These are phyloP conservation scores for Brachylomia viminalis DNA, from an alignment of 2,888 invertebrate genomes.

Conservation along the genomic window DNA sequence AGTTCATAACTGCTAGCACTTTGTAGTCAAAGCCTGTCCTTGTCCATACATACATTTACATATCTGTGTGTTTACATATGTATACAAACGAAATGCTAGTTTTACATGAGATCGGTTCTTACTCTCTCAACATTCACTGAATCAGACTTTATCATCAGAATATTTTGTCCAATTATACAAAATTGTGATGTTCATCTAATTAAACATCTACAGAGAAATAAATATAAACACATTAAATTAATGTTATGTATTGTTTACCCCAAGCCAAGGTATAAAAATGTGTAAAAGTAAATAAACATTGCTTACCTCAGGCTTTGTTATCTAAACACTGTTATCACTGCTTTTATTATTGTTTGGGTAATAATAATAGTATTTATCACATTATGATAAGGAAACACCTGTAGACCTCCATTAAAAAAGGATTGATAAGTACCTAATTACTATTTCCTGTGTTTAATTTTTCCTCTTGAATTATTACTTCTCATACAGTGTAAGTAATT, in stretches of 20 bases:
- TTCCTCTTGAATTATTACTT: background rate
- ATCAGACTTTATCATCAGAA: background rate
- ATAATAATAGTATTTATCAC: constrained; percentile 34
- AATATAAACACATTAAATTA: background rate
- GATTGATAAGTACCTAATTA: background rate
- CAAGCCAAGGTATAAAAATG: constrained; percentile 13
- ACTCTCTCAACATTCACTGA: background rate
- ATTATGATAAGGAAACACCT: constrained; percentile 42
- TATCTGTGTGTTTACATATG: constrained; percentile 46
- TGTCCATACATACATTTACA: constrained; percentile 18
- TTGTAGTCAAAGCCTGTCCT: constrained; percentile 42
- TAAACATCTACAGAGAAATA: background rate
- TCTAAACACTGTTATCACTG: constrained; percentile 55
- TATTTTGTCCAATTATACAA: background rate
- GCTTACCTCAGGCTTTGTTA: constrained; percentile 50
- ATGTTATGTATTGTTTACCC: constrained; percentile 11
- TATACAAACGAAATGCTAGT: constrained; percentile 23
- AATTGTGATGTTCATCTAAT: background rate
- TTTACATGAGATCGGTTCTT: constrained; percentile 12
- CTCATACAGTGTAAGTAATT: too few species aligned
- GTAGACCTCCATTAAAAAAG: constrained; percentile 9
- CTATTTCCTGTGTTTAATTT: constrained; percentile 12
- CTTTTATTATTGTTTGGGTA: constrained; percentile 49
- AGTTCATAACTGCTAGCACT: constrained; percentile 17
- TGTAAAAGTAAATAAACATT: constrained; percentile 60